Percentiles rank a stretch among this genome's conserved stretches.
Evolutionary conservation across 2,888 invertebrate species (phyloP).

Genomic region (Lydus trimaculatus): DNA sequence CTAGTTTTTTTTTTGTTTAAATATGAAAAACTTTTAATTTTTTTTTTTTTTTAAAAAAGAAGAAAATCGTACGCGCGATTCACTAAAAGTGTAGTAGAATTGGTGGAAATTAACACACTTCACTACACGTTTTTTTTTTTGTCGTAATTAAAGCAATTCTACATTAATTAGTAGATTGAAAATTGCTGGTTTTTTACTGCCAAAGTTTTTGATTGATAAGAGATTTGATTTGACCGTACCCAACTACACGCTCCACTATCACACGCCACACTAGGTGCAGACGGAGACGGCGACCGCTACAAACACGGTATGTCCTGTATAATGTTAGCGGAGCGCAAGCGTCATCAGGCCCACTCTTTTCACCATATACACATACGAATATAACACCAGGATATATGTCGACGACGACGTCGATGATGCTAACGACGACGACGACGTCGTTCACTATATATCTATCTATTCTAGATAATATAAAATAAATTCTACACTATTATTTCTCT

Average conservation of each 20-base stretch:
- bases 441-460: not conserved
- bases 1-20: not conserved
- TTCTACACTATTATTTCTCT: too few species aligned
- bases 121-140: not conserved
- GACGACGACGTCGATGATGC: not conserved
- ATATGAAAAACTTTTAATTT: too few species aligned
- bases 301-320: constrained; percentile 20
- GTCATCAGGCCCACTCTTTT: not conserved
- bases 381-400: constrained; percentile 1
- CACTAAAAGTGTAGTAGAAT: too few species aligned
- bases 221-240: constrained; percentile 24
- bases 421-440: constrained; percentile 4
- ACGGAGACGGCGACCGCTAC: constrained; percentile 29
- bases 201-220: constrained; percentile 8
- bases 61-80: too few species aligned
- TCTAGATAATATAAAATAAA: not conserved
- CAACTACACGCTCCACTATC: constrained; percentile 50
- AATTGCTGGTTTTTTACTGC: not conserved
- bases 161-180: not conserved
- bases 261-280: constrained; percentile 54
- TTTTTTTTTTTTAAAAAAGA: too few species aligned
- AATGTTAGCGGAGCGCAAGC: constrained; percentile 22
- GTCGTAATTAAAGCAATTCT: not conserved
- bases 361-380: constrained; percentile 3
- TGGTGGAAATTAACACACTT: too few species aligned